phyloP scores from a whole-genome alignment of 2,888 invertebrate species.

The Xestia ashworthii region DNA sequence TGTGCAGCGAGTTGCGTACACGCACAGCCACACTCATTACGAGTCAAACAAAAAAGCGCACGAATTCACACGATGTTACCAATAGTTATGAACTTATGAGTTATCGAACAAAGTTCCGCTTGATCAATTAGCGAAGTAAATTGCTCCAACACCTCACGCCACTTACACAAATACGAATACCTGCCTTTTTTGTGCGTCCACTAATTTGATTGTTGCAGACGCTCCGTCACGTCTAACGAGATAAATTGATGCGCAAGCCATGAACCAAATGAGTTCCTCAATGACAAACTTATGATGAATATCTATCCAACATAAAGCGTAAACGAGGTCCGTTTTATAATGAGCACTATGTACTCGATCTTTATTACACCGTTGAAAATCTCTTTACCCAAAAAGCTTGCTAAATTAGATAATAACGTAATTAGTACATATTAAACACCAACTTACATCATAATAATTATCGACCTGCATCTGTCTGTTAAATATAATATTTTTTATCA shows the following conservation, averaged over 20 bases:
- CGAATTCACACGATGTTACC: conserved; percentile 66
- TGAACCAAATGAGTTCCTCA: conserved; percentile 56
- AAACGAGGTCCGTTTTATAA: conserved; percentile 27
- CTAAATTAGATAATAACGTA: conserved; percentile 55
- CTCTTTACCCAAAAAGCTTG: conserved; percentile 29
- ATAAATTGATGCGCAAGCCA: conserved; percentile 56
- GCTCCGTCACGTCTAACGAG: conserved; percentile 62
- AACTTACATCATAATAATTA: conserved; percentile 62
- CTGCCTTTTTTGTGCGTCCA: conserved; percentile 49
- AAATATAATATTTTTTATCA: conserved; percentile 56
- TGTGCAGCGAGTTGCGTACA: conserved; percentile 48
- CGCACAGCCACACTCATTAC: conserved; percentile 48
- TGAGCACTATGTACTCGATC: conserved; percentile 5
- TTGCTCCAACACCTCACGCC: conserved; percentile 55
- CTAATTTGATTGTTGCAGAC: conserved; percentile 57
- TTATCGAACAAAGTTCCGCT: conserved; percentile 67
- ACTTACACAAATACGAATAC: conserved; percentile 46
- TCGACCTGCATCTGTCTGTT: conserved; percentile 52
- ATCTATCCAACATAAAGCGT: conserved; percentile 23
- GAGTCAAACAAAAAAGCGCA: conserved; percentile 59
- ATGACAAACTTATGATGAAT: conserved; percentile 54
- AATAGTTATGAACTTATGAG: conserved; percentile 61
- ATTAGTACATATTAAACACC: conserved; percentile 42
- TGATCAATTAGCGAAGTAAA: conserved; percentile 63
- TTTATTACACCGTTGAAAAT: conserved; percentile 19